These are phyloP conservation scores for Ormyrus nitidulus DNA, from an alignment of 2,888 invertebrate species.

Conservation along the genomic window DNA sequence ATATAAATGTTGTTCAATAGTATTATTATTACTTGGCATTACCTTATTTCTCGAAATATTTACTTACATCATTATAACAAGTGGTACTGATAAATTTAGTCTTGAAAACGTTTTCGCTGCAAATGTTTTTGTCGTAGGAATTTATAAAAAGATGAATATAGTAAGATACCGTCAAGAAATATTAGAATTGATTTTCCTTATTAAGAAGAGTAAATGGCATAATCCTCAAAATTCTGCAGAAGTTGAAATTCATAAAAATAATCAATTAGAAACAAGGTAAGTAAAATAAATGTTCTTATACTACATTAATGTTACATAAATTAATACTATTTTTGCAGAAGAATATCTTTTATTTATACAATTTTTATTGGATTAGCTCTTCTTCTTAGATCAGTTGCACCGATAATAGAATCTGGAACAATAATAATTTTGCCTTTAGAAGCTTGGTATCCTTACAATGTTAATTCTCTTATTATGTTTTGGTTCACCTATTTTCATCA, in stretches of 20 bases:
- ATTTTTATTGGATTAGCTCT: conserved; percentile 16
- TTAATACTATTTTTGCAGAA: neutral
- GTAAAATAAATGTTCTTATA: neutral
- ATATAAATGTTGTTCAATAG: neutral
- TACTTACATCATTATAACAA: neutral
- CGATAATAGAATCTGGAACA: conserved; percentile 28
- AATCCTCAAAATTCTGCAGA: conserved; percentile 13
- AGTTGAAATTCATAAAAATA: neutral
- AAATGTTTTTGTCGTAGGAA: conserved; percentile 11
- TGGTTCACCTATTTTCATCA: conserved; percentile 38
- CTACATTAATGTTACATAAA: neutral
- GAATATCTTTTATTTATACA: conserved; percentile 13
- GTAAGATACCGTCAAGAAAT: conserved; percentile 3
- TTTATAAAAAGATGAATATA: conserved; percentile 36
- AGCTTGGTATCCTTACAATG: conserved; percentile 42
- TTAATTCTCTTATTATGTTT: conserved; percentile 18
- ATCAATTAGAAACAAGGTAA: conserved; percentile 23
- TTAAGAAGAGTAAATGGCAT: conserved; percentile 15
- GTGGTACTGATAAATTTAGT: neutral
- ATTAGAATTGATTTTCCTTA: conserved; percentile 17
- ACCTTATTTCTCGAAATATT: conserved; percentile 11
- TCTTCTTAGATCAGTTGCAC: conserved; percentile 27
- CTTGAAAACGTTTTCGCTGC: conserved; percentile 31
- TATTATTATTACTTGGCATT: conserved; percentile 1
- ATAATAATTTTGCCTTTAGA: conserved; percentile 36